A percentile compares a stretch with the other conserved stretches of the same genome.
Evolutionary conservation across 2,888 invertebrate species (phyloP).

Genomic region (Oscheius myriophilus): DNA sequence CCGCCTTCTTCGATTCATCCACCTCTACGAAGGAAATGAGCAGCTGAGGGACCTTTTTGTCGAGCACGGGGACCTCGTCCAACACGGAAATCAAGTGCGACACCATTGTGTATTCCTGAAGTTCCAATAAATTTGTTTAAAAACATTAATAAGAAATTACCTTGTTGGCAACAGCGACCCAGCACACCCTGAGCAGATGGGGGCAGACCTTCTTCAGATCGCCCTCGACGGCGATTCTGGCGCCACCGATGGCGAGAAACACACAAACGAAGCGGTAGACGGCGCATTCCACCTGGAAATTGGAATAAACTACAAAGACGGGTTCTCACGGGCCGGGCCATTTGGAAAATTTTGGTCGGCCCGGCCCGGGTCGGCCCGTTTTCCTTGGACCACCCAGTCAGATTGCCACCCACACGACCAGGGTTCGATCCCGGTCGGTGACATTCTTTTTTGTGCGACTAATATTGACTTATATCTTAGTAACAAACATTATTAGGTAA

Average conservation of each 20-base stretch:
- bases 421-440: too few relatives aligned
- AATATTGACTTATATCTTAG: too few relatives aligned
- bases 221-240: constrained; percentile 12
- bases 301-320: too few relatives aligned
- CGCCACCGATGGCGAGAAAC: constrained; percentile 26
- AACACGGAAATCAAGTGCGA: constrained; percentile 10
- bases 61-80: constrained; percentile 8
- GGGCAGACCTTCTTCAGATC: constrained; percentile 11
- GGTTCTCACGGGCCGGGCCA: too few relatives aligned
- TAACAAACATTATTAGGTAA: too few relatives aligned
- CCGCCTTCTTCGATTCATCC: constrained; percentile 1
- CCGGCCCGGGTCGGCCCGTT: too few relatives aligned
- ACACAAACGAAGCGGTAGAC: constrained; percentile 20
- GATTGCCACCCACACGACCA: too few relatives aligned
- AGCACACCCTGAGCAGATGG: constrained; percentile 1
- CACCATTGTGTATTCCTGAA: constrained; percentile 11
- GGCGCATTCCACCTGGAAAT: constrained; percentile 4
- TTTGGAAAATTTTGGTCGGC: too few relatives aligned
- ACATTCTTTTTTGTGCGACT: too few relatives aligned
- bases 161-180: constrained; percentile 9
- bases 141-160: not conserved
- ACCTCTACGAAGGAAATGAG: not conserved
- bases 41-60: not conserved
- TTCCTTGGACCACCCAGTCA: too few relatives aligned
- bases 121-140: not conserved